Base-by-base conservation (phyloP, 2,888 invertebrate species). In the Chloroclysta siterata region DNA sequence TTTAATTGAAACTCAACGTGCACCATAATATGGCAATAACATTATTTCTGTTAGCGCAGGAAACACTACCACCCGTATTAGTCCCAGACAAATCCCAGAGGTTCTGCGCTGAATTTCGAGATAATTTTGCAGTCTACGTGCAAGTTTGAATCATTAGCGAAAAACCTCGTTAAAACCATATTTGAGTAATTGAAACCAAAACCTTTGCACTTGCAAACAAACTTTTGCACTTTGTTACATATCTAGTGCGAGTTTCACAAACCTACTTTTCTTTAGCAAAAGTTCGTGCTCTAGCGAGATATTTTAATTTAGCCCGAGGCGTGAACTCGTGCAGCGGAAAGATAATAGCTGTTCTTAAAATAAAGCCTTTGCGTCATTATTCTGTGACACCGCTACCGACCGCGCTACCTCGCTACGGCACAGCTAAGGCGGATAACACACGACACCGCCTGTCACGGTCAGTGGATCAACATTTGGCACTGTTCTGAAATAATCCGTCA, bases 301-400 rank as follows among this genome's bases (percentile, higher is more conserved):
- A 82, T 85, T 88, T 87, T 85, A 87, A 87, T 85, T 86, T 84
- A 73, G 81, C 82, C 71, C 70, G 63, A 72, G 76, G 76, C 76
- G 77, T 78, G 76, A 81, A 77, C 79, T 81, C 79, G 75, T 81
- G 81, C 82, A 76, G 77, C 74, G 75, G 77, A 78, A 81, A 83
- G 82, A 87, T 87, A 87, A 87, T 85, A 80, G 83, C 79, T 78
- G 82, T 81, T 85, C 85, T 87, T 87, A 84, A 85, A 86, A 85
- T 85, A 84, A 87, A 85, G 83, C 83, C 82, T 84, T 85, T 85
- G 82, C 82, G 81, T 80, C 84, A 84, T 86, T 86, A 87, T 84
- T 82, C 75, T 80, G 83, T 80, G 82, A 80, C 76, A 65, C 14
- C 22, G 60, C 60, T 57, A 14, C 51, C 70, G 70, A 59, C 70